Percentiles rank a stretch among this genome's conserved stretches.
Conservation (phyloP, 2,888 invertebrate species). For the Drosophila multiciliata region DNA sequence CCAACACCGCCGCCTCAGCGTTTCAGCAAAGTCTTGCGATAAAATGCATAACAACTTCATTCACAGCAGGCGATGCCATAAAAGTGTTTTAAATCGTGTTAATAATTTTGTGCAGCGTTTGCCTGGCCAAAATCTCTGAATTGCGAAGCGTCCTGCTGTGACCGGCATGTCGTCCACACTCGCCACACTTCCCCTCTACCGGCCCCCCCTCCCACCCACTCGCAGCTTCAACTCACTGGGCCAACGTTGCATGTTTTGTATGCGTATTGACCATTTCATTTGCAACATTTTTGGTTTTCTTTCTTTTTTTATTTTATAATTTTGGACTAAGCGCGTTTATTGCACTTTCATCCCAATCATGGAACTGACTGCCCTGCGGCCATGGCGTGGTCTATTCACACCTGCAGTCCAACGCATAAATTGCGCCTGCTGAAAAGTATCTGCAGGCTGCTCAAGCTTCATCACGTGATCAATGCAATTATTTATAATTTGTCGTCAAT, state of each 20-base stretch:
- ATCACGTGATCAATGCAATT: conserved; percentile 82
- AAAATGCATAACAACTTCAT: conserved; percentile 84
- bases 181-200: conserved; percentile 28
- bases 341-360: conserved; percentile 47
- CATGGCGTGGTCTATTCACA: conserved; percentile 73
- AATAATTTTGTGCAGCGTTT: conserved; percentile 83
- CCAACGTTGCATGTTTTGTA: conserved; percentile 61
- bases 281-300: conserved; percentile 8
- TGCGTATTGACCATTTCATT: conserved; percentile 37
- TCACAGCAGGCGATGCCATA: conserved; percentile 84
- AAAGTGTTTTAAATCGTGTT: conserved; percentile 85
- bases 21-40: conserved; percentile 77
- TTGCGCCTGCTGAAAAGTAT: conserved; percentile 77
- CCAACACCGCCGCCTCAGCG: conserved; percentile 11
- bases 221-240: conserved; percentile 1
- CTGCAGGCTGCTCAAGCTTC: conserved; percentile 75
- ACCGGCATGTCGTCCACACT: conserved; percentile 75
- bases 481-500: conserved; percentile 82
- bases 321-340: conserved; percentile 47
- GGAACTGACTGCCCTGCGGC: conserved; percentile 37
- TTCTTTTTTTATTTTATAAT: conserved; percentile 12
- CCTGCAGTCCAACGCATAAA: conserved; percentile 69
- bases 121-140: conserved; percentile 68
- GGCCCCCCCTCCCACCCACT: not conserved
- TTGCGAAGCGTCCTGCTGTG: conserved; percentile 78